These are phyloP conservation scores for Isoperla grammatica DNA, from an alignment of 2,888 invertebrate genomes.

Conservation along the genomic window DNA sequence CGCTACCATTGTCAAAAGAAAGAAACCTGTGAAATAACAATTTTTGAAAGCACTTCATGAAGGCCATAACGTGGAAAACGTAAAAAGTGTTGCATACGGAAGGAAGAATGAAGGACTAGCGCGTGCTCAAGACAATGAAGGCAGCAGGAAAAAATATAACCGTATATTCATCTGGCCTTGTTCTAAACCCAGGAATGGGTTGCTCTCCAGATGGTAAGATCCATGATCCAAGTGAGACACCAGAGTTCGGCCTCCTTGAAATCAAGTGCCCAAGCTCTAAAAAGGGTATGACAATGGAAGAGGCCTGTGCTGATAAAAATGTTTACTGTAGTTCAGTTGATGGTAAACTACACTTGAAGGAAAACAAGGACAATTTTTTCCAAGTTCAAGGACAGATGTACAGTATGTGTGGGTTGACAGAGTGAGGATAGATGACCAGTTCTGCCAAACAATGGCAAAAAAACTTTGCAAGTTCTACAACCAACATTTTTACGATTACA, in stretches of 20 bases:
- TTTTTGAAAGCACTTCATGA: constrained; percentile 1
- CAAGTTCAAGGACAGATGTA: background rate
- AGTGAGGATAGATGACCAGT: background rate
- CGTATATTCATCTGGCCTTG: background rate
- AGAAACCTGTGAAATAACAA: background rate
- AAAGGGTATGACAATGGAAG: background rate
- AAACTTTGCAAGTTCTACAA: background rate
- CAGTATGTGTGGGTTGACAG: background rate
- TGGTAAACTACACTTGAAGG: background rate
- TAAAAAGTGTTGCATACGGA: background rate
- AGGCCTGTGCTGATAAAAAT: background rate
- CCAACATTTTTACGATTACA: background rate
- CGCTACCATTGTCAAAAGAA: background rate
- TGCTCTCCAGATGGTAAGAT: constrained; percentile 15
- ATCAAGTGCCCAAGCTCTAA: background rate
- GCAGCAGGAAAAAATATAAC: too few relatives aligned
- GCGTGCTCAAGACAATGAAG: too few relatives aligned
- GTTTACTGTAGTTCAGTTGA: background rate
- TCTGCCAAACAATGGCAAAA: background rate
- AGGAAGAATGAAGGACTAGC: background rate
- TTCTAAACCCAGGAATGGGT: constrained; percentile 12
- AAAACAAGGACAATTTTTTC: background rate
- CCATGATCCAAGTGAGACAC: background rate
- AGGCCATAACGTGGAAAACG: constrained; percentile 1
- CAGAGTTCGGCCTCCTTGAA: constrained; percentile 5